These are phyloP conservation scores for Wasmannia auropunctata DNA, from an alignment of 1,140 invertebrate species.

Conservation along the genomic window DNA sequence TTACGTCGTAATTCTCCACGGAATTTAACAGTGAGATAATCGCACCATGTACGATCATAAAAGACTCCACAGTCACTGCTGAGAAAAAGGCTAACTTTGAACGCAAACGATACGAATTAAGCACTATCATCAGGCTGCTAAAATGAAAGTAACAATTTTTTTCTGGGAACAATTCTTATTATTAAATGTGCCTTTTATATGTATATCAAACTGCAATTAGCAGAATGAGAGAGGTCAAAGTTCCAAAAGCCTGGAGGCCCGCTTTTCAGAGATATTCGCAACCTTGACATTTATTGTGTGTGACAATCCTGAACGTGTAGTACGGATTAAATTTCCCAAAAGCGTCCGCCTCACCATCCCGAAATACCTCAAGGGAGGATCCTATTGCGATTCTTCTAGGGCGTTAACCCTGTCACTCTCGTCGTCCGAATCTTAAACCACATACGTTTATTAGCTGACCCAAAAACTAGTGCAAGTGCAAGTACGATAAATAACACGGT, in stretches of 20 bases:
- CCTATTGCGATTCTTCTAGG: conserved; percentile 18
- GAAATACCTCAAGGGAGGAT: conserved; percentile 14
- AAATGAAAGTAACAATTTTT: neutral
- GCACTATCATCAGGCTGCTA: neutral
- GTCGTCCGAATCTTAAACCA: neutral
- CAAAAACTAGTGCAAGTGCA: neutral
- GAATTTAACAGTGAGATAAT: neutral
- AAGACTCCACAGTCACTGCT: neutral
- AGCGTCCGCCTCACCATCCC: neutral
- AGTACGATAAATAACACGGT: neutral
- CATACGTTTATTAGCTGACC: neutral
- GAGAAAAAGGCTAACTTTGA: neutral
- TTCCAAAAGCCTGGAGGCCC: neutral
- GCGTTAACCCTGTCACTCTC: conserved; percentile 8
- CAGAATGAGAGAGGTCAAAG: neutral
- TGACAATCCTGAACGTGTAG: neutral
- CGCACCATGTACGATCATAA: neutral
- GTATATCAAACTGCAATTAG: neutral
- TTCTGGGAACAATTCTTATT: neutral
- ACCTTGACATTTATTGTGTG: neutral
- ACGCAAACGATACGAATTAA: neutral
- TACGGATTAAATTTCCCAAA: neutral
- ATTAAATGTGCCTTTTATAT: neutral
- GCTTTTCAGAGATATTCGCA: neutral
- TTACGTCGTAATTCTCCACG: neutral